Conservation (phyloP, 2,113 vertebrate genomes). For the Grammomys dolichurus region DNA sequence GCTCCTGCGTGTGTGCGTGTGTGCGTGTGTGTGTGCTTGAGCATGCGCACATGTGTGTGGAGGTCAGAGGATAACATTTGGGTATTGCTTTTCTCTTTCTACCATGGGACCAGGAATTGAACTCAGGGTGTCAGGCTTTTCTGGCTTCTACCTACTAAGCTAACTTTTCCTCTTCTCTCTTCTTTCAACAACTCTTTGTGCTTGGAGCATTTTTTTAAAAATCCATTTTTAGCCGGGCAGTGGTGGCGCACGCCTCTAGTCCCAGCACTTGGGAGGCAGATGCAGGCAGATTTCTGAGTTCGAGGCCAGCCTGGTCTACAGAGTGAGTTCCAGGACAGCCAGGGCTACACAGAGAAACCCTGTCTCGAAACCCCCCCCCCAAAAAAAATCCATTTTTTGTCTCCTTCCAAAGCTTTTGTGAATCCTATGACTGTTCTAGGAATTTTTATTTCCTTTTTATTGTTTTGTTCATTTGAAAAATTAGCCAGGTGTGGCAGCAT, state of each 20-base stretch:
- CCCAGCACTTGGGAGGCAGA: too few species aligned
- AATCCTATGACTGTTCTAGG: background rate
- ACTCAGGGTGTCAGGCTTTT: background rate
- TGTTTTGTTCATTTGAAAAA: constrained; percentile 65
- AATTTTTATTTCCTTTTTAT: constrained; percentile 41
- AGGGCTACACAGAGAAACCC: too few species aligned
- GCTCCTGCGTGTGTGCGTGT: background rate
- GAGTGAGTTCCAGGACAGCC: too few species aligned
- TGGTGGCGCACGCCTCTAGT: too few species aligned
- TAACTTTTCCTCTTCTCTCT: background rate
- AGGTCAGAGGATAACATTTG: background rate
- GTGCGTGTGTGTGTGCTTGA: background rate
- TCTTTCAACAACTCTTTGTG: background rate
- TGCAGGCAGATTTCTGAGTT: too few species aligned
- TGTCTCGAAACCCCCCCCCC: too few species aligned
- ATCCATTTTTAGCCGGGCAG: background rate
- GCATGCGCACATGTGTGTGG: background rate
- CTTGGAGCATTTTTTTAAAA: background rate
- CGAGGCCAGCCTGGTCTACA: too few species aligned
- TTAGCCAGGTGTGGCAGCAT: background rate
- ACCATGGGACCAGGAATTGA: background rate
- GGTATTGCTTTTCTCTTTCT: background rate
- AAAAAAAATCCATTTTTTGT: background rate
- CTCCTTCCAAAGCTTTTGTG: constrained; percentile 30
- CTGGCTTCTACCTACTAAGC: background rate